Evolutionary conservation across 2,113 vertebrate genomes (phyloP).

Genomic region (Ciconia boyciana): DNA sequence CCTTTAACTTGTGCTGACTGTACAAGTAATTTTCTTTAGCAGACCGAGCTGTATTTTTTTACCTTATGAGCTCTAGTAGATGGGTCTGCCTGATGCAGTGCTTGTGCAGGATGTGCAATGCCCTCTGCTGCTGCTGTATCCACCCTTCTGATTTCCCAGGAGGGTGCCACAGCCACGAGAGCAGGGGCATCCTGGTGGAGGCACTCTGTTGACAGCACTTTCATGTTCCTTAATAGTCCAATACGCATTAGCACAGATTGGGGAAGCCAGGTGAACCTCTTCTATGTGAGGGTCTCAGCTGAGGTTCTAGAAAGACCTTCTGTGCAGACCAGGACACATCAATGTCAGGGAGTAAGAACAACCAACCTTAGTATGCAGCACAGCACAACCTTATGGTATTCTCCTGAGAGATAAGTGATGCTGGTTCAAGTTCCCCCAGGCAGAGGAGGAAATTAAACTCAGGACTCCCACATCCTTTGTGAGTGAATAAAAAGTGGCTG

Average conservation of each 20-base stretch:
- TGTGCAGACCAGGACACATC: background rate
- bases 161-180: background rate
- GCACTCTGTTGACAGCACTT: background rate
- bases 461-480: conserved; percentile 61
- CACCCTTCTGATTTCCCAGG: background rate
- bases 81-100: background rate
- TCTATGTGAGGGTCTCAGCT: background rate
- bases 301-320: background rate
- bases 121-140: background rate
- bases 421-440: conserved; percentile 59
- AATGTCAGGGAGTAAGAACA: background rate
- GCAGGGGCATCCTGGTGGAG: background rate
- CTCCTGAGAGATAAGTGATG: conserved; percentile 58
- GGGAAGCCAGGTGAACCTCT: background rate
- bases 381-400: conserved; percentile 41
- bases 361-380: conserved; percentile 57
- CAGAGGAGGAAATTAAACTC: conserved; percentile 67
- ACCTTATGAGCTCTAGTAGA: background rate
- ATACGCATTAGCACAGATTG: background rate
- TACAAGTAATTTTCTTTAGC: background rate
- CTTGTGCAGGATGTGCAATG: background rate
- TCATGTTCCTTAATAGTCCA: background rate
- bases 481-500: conserved; percentile 61
- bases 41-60: background rate
- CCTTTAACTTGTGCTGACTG: background rate